Evolutionary conservation across 2,888 invertebrate species (phyloP).

Genomic region (Drosophila flavopinicola): DNA sequence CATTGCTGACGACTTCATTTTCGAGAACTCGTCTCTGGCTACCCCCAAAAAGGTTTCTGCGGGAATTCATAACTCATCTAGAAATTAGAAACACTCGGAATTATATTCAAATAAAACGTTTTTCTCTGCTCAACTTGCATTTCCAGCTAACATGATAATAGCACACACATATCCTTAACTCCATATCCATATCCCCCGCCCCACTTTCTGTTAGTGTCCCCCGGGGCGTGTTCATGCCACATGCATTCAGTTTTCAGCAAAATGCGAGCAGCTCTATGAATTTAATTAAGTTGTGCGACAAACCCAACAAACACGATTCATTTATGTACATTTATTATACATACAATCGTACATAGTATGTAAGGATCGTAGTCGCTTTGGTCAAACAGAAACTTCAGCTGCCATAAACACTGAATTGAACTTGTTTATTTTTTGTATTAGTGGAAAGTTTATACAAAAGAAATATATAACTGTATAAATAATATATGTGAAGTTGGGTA

Average conservation of each 20-base stretch:
- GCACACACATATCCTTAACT: slow-evolving; percentile 17
- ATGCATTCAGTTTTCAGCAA: slow-evolving; percentile 29
- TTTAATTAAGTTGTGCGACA: slow-evolving; percentile 75
- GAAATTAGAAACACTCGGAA: slow-evolving; percentile 78
- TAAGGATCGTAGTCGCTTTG: background rate
- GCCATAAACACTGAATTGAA: background rate
- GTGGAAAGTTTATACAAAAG: no score
- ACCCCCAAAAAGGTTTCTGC: slow-evolving; percentile 14
- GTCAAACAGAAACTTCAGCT: background rate
- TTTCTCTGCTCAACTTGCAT: slow-evolving; percentile 37
- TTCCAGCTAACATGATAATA: slow-evolving; percentile 24
- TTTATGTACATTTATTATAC: slow-evolving; percentile 6
- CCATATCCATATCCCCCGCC: background rate
- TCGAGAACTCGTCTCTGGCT: slow-evolving; percentile 20
- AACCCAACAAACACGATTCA: slow-evolving; percentile 49
- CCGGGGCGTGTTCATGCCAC: slow-evolving; percentile 45
- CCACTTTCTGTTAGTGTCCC: slow-evolving; percentile 3
- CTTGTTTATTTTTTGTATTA: background rate
- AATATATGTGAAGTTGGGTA: no score
- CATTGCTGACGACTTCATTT: slow-evolving; percentile 79
- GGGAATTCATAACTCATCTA: slow-evolving; percentile 48
- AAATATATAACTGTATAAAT: no score
- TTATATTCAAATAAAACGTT: slow-evolving; percentile 75
- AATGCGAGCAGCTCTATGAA: slow-evolving; percentile 53
- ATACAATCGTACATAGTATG: no score